Conservation (phyloP, 1,140 invertebrate genomes). For the Heliconius hermathena region DNA sequence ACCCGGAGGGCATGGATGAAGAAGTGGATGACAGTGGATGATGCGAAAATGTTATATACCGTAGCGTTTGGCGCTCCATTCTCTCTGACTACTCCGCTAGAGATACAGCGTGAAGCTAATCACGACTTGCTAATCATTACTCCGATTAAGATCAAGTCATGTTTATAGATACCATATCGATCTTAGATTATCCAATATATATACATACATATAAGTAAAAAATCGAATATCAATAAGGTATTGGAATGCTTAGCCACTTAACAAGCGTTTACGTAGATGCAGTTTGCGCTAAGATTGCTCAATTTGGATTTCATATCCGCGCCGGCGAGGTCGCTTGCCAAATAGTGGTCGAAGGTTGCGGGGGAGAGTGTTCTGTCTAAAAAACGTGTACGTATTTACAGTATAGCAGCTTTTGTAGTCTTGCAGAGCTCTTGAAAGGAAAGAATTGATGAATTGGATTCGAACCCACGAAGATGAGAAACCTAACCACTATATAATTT, state of each 20-base stretch:
- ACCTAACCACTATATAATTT: no score
- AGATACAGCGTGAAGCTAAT: no score
- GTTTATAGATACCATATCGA: no score
- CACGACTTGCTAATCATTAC: no score
- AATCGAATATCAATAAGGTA: neutral
- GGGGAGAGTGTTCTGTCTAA: slow-evolving; percentile 13
- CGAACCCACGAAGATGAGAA: no score
- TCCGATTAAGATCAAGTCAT: no score
- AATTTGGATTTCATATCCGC: slow-evolving; percentile 46
- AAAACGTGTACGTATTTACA: neutral
- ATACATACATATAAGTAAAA: neutral
- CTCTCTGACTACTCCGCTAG: no score
- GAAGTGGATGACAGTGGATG: no score
- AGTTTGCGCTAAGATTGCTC: slow-evolving; percentile 18
- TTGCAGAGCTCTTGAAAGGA: neutral
- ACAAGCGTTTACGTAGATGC: slow-evolving; percentile 19
- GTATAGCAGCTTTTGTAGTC: neutral
- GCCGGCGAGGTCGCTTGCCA: slow-evolving; percentile 27
- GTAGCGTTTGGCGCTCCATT: no score
- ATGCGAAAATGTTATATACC: no score
- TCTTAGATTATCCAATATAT: no score
- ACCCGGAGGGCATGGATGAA: no score
- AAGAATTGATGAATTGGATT: neutral
- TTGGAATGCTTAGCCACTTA: slow-evolving; percentile 11
- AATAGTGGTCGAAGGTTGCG: slow-evolving; percentile 13